These are phyloP conservation scores for Rhincodon typus DNA, from an alignment of 2,797 vertebrate genomes.

Conservation along the genomic window DNA sequence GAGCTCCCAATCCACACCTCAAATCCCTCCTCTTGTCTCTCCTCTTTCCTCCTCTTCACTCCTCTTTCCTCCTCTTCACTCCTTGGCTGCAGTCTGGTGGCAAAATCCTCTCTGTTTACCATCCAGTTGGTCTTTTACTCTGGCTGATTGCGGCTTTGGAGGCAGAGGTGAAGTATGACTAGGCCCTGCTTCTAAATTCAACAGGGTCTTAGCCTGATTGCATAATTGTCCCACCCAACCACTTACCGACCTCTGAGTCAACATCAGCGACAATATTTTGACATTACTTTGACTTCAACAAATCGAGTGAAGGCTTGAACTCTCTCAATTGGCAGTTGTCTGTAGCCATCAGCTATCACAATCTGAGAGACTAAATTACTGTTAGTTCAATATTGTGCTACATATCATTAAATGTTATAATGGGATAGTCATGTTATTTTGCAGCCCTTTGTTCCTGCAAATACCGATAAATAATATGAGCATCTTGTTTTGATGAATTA, in stretches of 20 bases:
- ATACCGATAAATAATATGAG: neutral
- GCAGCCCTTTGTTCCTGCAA: neutral
- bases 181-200: neutral
- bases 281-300: neutral
- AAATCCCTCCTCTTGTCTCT: neutral
- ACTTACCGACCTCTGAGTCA: neutral
- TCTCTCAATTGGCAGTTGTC: neutral
- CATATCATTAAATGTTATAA: conserved; percentile 1
- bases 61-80: neutral
- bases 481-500: conserved; percentile 44
- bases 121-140: neutral
- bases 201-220: neutral
- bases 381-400: neutral
- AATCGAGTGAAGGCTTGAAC: neutral
- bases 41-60: neutral
- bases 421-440: neutral
- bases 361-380: neutral
- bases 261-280: neutral
- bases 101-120: neutral
- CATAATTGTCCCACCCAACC: neutral
- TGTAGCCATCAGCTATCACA: neutral
- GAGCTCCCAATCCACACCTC: too few relatives aligned
- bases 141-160: neutral
- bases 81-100: neutral
- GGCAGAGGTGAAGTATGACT: neutral